A percentile compares a stretch with the other conserved stretches of the same genome.
These are phyloP conservation scores for Odontomyia ornata DNA, from an alignment of 2,888 invertebrate species.

Conservation along the genomic window DNA sequence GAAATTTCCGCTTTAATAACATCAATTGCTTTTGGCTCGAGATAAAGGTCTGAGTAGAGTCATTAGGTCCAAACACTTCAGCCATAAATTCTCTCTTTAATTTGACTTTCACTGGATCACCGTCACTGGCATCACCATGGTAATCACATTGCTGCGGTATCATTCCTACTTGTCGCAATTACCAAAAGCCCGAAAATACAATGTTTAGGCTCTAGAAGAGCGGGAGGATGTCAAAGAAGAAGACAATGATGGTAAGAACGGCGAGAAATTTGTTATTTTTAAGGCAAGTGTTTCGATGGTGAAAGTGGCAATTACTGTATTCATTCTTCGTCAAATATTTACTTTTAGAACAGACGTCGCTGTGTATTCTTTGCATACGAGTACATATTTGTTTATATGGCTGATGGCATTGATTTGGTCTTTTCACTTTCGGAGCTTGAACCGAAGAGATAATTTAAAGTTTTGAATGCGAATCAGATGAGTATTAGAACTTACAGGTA, in stretches of 20 bases:
- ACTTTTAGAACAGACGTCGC: background rate
- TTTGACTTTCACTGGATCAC: constrained; percentile 23
- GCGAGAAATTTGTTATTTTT: background rate
- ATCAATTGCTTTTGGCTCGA: background rate
- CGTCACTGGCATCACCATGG: background rate
- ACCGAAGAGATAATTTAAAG: too few relatives aligned
- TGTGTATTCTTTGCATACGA: too few relatives aligned
- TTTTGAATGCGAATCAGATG: too few relatives aligned
- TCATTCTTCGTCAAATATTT: constrained; percentile 30
- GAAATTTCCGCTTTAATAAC: constrained; percentile 22
- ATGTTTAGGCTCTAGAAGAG: background rate
- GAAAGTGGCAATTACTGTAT: constrained; percentile 24
- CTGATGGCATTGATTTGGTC: too few relatives aligned
- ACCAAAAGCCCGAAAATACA: background rate
- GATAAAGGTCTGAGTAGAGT: constrained; percentile 20
- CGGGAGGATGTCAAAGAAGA: background rate
- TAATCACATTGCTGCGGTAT: background rate
- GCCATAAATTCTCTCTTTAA: constrained; percentile 6
- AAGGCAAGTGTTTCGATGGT: background rate
- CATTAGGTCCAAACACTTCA: constrained; percentile 7
- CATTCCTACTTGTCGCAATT: constrained; percentile 13
- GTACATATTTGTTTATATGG: too few relatives aligned
- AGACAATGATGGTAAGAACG: background rate
- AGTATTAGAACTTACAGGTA: too few relatives aligned
- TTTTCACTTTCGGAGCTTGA: too few relatives aligned